Evolutionary conservation across 2,113 vertebrate genomes (phyloP).

Genomic region (Oophaga pumilio): DNA sequence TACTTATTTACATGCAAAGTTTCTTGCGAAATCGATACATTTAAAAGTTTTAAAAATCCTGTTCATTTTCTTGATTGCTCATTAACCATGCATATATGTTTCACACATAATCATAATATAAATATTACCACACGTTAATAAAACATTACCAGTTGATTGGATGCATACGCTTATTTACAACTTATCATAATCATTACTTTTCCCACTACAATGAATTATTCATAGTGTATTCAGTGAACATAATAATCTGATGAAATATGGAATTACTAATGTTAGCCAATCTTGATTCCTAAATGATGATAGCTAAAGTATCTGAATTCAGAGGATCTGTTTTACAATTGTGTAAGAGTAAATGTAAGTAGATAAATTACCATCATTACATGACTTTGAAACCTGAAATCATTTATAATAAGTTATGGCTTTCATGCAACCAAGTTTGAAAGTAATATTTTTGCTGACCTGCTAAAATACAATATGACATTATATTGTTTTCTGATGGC

Average conservation of each 20-base stretch:
- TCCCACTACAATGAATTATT: conserved; percentile 64
- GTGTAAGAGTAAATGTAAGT: conserved; percentile 31
- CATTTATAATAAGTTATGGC: conserved; percentile 35
- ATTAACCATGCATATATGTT: conserved; percentile 44
- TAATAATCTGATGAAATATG: conserved; percentile 41
- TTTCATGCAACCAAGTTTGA: conserved; percentile 1
- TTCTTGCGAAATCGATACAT: conserved; percentile 21
- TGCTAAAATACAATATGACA: conserved; percentile 14
- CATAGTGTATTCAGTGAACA: conserved; percentile 56
- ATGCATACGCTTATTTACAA: conserved; percentile 58
- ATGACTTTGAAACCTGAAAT: conserved; percentile 35
- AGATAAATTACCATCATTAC: conserved; percentile 44
- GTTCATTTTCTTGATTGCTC: conserved; percentile 28
- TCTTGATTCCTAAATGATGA: conserved; percentile 36
- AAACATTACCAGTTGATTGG: conserved; percentile 64
- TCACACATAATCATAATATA: conserved; percentile 59
- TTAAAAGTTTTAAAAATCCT: neutral
- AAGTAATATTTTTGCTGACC: conserved; percentile 20
- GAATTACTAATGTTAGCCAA: conserved; percentile 26
- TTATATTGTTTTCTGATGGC: neutral
- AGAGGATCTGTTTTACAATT: conserved; percentile 28
- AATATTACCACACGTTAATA: conserved; percentile 60
- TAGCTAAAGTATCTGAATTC: conserved; percentile 31
- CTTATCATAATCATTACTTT: conserved; percentile 62
- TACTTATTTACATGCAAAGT: conserved; percentile 22